These are phyloP conservation scores for Timandra comae DNA, from an alignment of 2,888 invertebrate species.

Conservation along the genomic window DNA sequence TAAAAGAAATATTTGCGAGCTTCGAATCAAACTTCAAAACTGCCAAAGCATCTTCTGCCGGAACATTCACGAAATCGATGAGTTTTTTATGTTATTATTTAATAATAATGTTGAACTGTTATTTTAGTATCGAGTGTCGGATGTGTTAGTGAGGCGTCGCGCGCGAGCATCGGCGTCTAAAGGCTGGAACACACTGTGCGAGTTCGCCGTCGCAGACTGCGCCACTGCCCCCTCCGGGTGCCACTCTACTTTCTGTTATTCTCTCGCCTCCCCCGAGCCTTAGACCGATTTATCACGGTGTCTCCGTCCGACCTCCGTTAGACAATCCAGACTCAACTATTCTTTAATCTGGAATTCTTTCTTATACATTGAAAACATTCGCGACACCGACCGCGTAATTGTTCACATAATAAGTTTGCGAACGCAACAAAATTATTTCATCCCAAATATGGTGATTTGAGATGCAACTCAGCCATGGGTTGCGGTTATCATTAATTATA, in stretches of 20 bases:
- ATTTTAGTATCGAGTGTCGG: slow-evolving; percentile 28
- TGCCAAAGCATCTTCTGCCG: slow-evolving; percentile 34
- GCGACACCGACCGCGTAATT: slow-evolving; percentile 46
- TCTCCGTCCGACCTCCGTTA: slow-evolving; percentile 32
- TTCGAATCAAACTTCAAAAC: slow-evolving; percentile 25
- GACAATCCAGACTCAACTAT: slow-evolving; percentile 39
- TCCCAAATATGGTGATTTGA: slow-evolving; percentile 32
- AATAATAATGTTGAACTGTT: slow-evolving; percentile 14
- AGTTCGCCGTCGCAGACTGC: slow-evolving; percentile 37
- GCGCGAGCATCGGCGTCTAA: slow-evolving; percentile 54
- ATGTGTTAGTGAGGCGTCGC: slow-evolving; percentile 26
- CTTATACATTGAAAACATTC: slow-evolving; percentile 32
- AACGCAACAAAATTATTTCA: slow-evolving; percentile 27
- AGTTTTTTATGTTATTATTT: slow-evolving; percentile 11
- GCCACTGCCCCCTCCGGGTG: slow-evolving; percentile 57
- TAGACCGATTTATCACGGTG: slow-evolving; percentile 61
- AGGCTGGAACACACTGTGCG: slow-evolving; percentile 58
- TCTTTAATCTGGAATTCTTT: slow-evolving; percentile 30
- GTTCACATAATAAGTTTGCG: slow-evolving; percentile 34
- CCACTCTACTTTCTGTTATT: slow-evolving; percentile 67
- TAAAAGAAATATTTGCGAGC: slow-evolving; percentile 27
- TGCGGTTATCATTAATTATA: slow-evolving; percentile 28
- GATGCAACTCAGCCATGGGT: slow-evolving; percentile 24
- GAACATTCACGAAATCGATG: slow-evolving; percentile 27
- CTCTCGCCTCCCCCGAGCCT: slow-evolving; percentile 59